Evolutionary conservation across 1,140 invertebrate genomes (phyloP), one percentile per base, ranked within the genome.

Genomic region (Rhysida immarginata): DNA sequence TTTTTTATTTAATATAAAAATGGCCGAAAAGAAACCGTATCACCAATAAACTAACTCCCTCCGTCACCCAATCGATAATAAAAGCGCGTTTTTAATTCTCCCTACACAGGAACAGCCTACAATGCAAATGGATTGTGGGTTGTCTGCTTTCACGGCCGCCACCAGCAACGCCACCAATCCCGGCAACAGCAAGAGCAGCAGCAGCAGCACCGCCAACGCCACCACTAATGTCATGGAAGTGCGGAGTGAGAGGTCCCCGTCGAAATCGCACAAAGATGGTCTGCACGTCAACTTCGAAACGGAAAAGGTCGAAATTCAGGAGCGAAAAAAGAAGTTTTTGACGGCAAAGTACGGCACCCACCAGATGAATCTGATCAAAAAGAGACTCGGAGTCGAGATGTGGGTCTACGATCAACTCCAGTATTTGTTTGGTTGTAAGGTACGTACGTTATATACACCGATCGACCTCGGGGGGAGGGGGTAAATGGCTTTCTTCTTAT

Each of bases 321-420:
- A 90, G 68, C 78, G 85, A 20, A 93, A 94, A 72, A 68, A 73
- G 56, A 74, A 74, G 60, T 96, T 95, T 72, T 79, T 96, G 58
- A 96, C 92, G 27, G 91, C 92, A 58, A 96, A 96, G 70, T 96
- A 96, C 67, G 91, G 91, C 54, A 85, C 85, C 59, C 92, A 96
- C 75, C 92, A 96, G 75, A 96, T 96, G 92, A 87, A 83, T 64
- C 79, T 96, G 58, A 96, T 96, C 64, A 80, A 91, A 61, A 96
- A 96, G 73, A 76, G 92, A 66, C 75, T 96, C 55, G 84, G 85
- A 13, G 92, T 96, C 11, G 93, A 96, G 73, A 94, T 96, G 86
- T 96, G 92, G 92, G 79, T 96, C 43, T 95, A 92, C 70, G 91
- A 96, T 67, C 84, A 94, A 70, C 77, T 96, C 56, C 87, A 92